Conservation (phyloP, 2,797 vertebrate genomes). For the Delichon dasypus region DNA sequence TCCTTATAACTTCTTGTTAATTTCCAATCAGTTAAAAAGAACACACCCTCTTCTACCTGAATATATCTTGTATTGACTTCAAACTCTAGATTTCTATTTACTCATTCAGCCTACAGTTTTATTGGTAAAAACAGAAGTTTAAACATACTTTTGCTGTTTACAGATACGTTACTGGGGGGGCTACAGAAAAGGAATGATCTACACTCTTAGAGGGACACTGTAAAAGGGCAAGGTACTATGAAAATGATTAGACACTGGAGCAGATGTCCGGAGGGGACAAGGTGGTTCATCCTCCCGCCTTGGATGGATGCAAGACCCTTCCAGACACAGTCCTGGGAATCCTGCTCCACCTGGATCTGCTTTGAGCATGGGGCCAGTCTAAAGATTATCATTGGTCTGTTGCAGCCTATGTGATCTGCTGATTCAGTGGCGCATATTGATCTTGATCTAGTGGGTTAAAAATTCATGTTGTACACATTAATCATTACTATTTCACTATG, state of each 20-base stretch:
- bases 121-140: neutral
- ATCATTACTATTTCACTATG: neutral
- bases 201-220: neutral
- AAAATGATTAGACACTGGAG: neutral
- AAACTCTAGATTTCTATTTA: neutral
- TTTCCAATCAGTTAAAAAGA: neutral
- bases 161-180: neutral
- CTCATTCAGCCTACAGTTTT: neutral
- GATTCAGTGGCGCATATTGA: neutral
- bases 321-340: neutral
- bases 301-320: neutral
- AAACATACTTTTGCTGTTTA: neutral
- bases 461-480: neutral
- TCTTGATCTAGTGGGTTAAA: neutral
- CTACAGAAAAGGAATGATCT: neutral
- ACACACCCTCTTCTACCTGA: neutral
- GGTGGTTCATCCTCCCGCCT: neutral
- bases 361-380: neutral
- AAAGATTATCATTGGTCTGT: neutral
- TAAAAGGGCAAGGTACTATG: neutral
- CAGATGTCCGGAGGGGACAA: neutral
- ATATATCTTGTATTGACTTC: rapidly evolving
- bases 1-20: neutral
- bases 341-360: neutral
- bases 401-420: neutral